These are phyloP conservation scores for Nesidiocoris tenuis DNA, from an alignment of 2,888 invertebrate genomes.

Conservation along the genomic window DNA sequence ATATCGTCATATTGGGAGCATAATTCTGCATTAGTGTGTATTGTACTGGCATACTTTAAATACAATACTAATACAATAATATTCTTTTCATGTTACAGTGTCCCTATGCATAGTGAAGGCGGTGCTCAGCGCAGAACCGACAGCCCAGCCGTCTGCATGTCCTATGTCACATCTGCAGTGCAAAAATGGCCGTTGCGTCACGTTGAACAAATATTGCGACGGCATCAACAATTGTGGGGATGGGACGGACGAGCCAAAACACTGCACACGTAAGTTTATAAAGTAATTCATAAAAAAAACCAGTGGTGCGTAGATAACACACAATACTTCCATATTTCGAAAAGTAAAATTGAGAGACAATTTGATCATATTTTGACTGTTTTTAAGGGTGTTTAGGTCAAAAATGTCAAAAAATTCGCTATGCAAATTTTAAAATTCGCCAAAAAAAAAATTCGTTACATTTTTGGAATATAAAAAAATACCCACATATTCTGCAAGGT, in stretches of 20 bases:
- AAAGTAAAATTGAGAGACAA: background rate
- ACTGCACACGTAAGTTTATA: constrained; percentile 83
- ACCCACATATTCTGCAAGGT: no score
- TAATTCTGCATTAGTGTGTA: no score
- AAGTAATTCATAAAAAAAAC: no score
- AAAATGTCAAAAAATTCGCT: no score
- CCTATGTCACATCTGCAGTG: constrained; percentile 69
- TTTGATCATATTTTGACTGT: no score
- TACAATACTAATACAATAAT: no score
- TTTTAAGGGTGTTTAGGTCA: no score
- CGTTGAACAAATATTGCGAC: constrained; percentile 75
- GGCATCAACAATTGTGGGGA: constrained; percentile 78
- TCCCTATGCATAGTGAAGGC: constrained; percentile 19
- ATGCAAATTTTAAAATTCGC: no score
- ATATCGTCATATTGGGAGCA: no score
- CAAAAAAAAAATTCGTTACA: no score
- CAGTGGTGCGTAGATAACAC: background rate
- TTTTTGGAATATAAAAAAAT: no score
- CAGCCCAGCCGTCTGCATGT: constrained; percentile 61
- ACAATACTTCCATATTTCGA: background rate
- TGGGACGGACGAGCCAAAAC: constrained; percentile 74
- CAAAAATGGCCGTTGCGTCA: constrained; percentile 66
- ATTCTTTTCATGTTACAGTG: constrained; percentile 33
- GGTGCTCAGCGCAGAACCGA: constrained; percentile 50
- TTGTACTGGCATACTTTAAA: no score